These are phyloP conservation scores for Umimayanthus chanpuru DNA, from an alignment of 92 coral and sea anemone genomes.

Conservation along the genomic window DNA sequence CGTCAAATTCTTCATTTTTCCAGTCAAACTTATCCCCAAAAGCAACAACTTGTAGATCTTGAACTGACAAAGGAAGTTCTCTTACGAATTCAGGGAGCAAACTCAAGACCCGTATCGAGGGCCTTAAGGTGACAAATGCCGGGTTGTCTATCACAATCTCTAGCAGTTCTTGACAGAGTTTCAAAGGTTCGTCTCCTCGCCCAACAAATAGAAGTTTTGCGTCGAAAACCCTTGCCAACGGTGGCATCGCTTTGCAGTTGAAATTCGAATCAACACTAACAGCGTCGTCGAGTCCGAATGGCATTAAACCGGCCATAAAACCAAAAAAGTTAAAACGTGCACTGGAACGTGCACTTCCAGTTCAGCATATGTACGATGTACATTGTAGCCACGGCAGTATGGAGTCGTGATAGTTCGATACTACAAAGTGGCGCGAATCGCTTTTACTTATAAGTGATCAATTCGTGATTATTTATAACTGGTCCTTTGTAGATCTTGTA, in stretches of 20 bases:
- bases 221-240: conserved; percentile 60
- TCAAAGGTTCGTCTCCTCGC: conserved; percentile 61
- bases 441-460: background rate
- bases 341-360: background rate
- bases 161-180: conserved; percentile 74
- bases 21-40: conserved; percentile 83
- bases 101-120: conserved; percentile 74
- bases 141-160: conserved; percentile 65
- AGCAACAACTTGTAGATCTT: conserved; percentile 67
- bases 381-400: background rate
- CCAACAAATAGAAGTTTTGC: conserved; percentile 81
- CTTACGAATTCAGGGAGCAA: conserved; percentile 67
- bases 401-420: background rate
- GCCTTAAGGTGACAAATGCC: conserved; percentile 59
- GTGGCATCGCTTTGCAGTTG: conserved; percentile 35
- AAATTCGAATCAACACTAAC: conserved; percentile 17
- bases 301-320: conserved; percentile 30
- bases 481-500: background rate
- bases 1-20: conserved; percentile 71
- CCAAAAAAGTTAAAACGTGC: background rate
- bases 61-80: conserved; percentile 63
- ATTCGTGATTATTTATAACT: conserved; percentile 9
- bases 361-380: too few relatives aligned
- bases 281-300: conserved; percentile 36
- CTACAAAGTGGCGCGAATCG: background rate